These are phyloP conservation scores for Gymnocheta viridis DNA, from an alignment of 2,888 invertebrate species.

Conservation along the genomic window DNA sequence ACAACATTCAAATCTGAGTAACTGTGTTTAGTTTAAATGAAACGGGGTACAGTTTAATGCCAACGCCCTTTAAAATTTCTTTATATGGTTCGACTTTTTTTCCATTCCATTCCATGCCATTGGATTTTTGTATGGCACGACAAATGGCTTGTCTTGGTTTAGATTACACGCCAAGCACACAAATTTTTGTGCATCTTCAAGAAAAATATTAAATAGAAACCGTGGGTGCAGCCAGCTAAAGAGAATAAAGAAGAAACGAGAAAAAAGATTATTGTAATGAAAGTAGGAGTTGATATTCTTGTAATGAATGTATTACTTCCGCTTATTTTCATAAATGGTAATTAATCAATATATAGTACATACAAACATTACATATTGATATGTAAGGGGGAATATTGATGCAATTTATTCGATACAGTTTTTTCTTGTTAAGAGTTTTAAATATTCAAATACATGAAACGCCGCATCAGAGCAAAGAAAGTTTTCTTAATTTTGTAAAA, in stretches of 20 bases:
- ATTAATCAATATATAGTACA: no score
- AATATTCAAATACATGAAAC: no score
- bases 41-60: slow-evolving; percentile 63
- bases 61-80: slow-evolving; percentile 67
- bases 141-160: slow-evolving; percentile 6
- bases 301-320: slow-evolving; percentile 55
- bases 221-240: slow-evolving; percentile 63
- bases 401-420: no score
- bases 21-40: slow-evolving; percentile 42
- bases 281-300: slow-evolving; percentile 58
- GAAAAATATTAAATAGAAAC: background rate
- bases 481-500: no score
- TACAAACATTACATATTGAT: no score
- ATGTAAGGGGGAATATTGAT: no score
- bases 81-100: slow-evolving; percentile 48
- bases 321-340: slow-evolving; percentile 27
- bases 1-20: slow-evolving; percentile 27
- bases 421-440: no score
- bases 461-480: no score
- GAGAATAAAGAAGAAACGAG: slow-evolving; percentile 24
- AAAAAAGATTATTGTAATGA: slow-evolving; percentile 37
- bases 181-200: slow-evolving; percentile 18
- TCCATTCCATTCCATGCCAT: slow-evolving; percentile 39
- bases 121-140: slow-evolving; percentile 23
- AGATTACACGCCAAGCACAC: slow-evolving; percentile 29